Evolutionary conservation across 2,888 invertebrate species (phyloP), one percentile per base, ranked within the genome.

Genomic region (Pharmacophagus antenor): DNA sequence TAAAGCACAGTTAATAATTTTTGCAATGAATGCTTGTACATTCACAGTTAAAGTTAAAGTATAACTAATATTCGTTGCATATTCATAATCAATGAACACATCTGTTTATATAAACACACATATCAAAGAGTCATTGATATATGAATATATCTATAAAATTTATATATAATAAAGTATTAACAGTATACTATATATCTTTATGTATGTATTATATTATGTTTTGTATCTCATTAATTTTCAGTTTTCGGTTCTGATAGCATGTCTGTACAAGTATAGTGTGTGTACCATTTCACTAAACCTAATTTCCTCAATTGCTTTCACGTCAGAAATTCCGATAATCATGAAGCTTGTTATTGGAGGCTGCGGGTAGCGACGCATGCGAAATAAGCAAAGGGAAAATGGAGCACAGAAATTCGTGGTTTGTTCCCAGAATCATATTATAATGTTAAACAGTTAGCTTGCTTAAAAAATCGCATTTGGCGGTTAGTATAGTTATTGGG

Each of bases 321-420:
- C 62, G 72, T 67, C 67, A 67, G 73, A 79, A 79, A 77, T 80
- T 80, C 79, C 78, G 78, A 81, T 84, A 78, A 77, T 74, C 76
- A 65, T 73, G 69, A 63, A 72, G 75, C 78, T 77, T 80, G 79
- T 82, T 84, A 81, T 83, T 81, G 75, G 70, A 69, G 70, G 72
- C 69, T 82, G 82, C 82, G 80, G 81, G 76, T 72, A 79, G 74
- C 72, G 72, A 77, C 78, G 77, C 79, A 78, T 73, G 65, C 70
- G 63, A 81, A 80, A 73, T 72, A 70, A 67, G 67, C 56, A 63
- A 55, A 61, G 67, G 67, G 62, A 72, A 72, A 83, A 82, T 77
- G 74, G 77, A 76, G 79, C 76, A 72, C 67, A 70, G 72, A 67
- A 67, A 65, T 69, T 70, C 67, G 64, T 61, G 62, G 67, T 64